Percentiles rank a stretch among this genome's conserved stretches.
These are phyloP conservation scores for Eutolmus rufibarbis DNA, from an alignment of 2,888 invertebrate genomes.

Conservation along the genomic window DNA sequence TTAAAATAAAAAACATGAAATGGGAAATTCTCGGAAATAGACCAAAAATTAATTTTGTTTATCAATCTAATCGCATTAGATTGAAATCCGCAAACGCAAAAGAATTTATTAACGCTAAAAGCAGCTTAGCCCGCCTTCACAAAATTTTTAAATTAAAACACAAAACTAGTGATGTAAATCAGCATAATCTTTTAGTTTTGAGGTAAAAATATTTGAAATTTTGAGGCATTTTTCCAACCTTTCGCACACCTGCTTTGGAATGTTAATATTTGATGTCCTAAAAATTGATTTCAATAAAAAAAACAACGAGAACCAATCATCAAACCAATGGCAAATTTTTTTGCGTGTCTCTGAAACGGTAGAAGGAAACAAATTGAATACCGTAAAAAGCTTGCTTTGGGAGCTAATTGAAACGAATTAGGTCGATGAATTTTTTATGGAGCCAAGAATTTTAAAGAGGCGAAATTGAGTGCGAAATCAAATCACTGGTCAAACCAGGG, in stretches of 20 bases:
- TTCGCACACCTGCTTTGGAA: not conserved
- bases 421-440: conserved; percentile 23
- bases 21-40: not conserved
- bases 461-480: conserved; percentile 39
- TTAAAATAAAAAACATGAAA: not conserved
- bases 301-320: not conserved
- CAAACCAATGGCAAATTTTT: not conserved
- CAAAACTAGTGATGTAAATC: not conserved
- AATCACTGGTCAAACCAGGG: conserved; percentile 28
- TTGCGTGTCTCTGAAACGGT: not conserved
- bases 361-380: not conserved
- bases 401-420: not conserved
- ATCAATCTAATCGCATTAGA: not conserved
- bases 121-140: not conserved
- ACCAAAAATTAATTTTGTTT: not conserved
- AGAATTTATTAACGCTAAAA: not conserved
- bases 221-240: not conserved
- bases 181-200: not conserved
- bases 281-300: not conserved
- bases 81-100: not conserved
- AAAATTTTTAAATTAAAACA: not conserved
- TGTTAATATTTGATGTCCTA: not conserved
- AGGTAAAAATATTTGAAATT: not conserved
- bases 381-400: not conserved
- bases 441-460: not conserved